Evolutionary conservation across 2,113 vertebrate species (phyloP).

Genomic region (Crotalus helleri): DNA sequence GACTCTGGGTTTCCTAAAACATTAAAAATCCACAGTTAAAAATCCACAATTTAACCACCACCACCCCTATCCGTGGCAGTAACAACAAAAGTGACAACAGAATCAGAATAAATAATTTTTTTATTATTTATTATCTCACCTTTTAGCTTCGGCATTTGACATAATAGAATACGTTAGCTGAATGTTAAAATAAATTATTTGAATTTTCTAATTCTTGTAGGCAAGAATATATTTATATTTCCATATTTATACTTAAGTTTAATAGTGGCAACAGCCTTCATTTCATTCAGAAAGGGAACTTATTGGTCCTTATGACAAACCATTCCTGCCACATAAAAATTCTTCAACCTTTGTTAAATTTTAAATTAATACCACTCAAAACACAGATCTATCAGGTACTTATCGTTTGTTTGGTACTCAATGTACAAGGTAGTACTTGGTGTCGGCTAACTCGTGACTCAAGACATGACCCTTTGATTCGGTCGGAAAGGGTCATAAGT

Average conservation of each 20-base stretch:
- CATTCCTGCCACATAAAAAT: not conserved
- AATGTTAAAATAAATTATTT: not conserved
- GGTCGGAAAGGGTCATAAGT: not conserved
- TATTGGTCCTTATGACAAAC: not conserved
- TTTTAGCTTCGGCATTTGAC: not conserved
- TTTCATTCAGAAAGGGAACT: not conserved
- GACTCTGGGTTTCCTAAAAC: not conserved
- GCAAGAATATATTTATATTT: no score
- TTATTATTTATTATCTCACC: not conserved
- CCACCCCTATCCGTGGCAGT: not conserved
- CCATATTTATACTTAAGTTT: not conserved
- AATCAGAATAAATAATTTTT: not conserved
- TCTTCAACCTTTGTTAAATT: not conserved
- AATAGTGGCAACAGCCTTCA: not conserved
- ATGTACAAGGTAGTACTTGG: not conserved
- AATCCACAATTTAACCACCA: not conserved
- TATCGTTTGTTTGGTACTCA: not conserved
- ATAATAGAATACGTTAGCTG: not conserved
- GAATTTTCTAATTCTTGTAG: no score
- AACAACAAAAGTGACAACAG: not conserved
- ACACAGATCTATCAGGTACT: no score
- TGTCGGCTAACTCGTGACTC: not conserved
- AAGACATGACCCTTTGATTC: not conserved
- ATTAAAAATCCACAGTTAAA: not conserved
- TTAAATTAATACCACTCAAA: not conserved